Base-by-base conservation (phyloP, 2,888 invertebrate species). In the Blastobasis adustella region DNA sequence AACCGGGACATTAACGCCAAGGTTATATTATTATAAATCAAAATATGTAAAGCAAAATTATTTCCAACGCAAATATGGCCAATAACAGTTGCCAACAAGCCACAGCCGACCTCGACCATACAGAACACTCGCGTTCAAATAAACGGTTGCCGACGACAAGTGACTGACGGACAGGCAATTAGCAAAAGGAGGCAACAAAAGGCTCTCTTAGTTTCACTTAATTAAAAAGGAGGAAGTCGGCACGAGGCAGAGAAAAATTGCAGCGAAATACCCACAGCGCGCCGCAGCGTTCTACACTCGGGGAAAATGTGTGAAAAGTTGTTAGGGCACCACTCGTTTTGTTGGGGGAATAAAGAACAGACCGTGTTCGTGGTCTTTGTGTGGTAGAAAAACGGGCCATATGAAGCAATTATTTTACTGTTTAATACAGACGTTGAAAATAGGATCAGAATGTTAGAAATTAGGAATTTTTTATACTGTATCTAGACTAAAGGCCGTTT, bases 111-210 rank as follows among this genome's bases (percentile, higher is more conserved):
- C 23, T 23, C 23, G 23, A 3, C 23, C 23, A 23, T 45, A 36
- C 10, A 7, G 66, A 73, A 71, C 62, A 65, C 67, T 65, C 76
- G 69, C 71, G 67, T 65, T 39, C 62, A 73, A 74, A 78, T 76
- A 76, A 73, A 75, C 70, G 73, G 63, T 76, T 79, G 76, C 67
- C 70, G 72, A 70, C 75, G 76, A 76, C 78, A 82, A 80, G 79
- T 78, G 78, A 82, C 77, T 80, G 82, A 83, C 75, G 81, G 82
- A 73, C 73, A 72, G 73, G 79, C 79, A 82, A 82, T 82, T 82
- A 82, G 75, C 69, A 73, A 64, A 63, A 67, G 63, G 67, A 59
- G 69, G 65, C 64, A 76, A 79, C 75, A 79, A 81, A 77, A 75
- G 74, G 68, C 71, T 71, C 80, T 76, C 77, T 80, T 79, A 76